phyloP scores from a whole-genome alignment of 2,797 vertebrate genomes.

The Brachyalestes nurse region DNA sequence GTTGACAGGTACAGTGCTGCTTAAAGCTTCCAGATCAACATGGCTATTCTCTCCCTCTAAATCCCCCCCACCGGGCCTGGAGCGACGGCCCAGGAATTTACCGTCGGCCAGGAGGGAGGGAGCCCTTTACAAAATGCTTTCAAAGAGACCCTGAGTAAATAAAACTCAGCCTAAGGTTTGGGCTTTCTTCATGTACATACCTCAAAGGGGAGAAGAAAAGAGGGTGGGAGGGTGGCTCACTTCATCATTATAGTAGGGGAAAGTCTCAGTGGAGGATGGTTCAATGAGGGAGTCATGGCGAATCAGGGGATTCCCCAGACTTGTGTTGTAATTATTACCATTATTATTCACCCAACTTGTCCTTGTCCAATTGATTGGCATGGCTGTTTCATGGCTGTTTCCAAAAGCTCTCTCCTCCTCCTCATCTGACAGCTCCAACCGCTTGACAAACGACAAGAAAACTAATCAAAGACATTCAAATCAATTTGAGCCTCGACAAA shows the following conservation, averaged over 20 bases:
- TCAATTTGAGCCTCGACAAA: conserved; percentile 59
- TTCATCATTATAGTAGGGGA: conserved; percentile 59
- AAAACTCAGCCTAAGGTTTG: conserved; percentile 43
- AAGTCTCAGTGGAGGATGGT: conserved; percentile 57
- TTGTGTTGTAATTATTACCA: conserved; percentile 72
- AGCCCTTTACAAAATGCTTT: conserved; percentile 47
- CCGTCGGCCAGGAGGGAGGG: conserved; percentile 57
- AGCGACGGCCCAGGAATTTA: conserved; percentile 58
- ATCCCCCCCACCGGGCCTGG: conserved; percentile 63
- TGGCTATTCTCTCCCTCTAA: conserved; percentile 75
- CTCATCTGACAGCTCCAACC: conserved; percentile 45
- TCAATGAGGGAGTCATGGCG: conserved; percentile 64
- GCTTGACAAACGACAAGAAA: conserved; percentile 64
- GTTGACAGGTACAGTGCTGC: conserved; percentile 79
- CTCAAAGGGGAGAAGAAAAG: conserved; percentile 34
- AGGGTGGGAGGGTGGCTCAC: conserved; percentile 24
- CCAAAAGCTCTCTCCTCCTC: conserved; percentile 52
- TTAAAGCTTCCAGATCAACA: conserved; percentile 78
- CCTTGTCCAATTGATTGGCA: conserved; percentile 74
- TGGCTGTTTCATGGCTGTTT: conserved; percentile 70
- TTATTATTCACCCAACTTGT: conserved; percentile 71
- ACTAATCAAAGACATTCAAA: conserved; percentile 63
- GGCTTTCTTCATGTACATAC: conserved; percentile 27
- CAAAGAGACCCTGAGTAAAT: conserved; percentile 45
- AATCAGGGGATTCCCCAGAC: conserved; percentile 68